These are phyloP conservation scores for Lycophotia porphyrea DNA, from an alignment of 2,888 invertebrate genomes.

Conservation along the genomic window DNA sequence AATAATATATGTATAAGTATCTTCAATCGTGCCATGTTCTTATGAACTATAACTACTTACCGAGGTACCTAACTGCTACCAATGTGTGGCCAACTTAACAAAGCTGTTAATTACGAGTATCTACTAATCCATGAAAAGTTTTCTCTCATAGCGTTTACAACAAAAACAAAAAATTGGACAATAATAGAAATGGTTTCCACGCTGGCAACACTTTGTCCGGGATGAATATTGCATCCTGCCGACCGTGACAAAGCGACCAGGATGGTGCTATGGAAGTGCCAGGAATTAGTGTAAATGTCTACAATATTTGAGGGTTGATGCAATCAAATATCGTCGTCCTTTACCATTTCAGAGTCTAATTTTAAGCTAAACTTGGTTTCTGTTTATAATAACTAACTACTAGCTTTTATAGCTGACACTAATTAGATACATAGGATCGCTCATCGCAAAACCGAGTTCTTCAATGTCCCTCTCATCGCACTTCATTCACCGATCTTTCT, in stretches of 20 bases:
- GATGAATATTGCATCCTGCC: constrained; percentile 72
- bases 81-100: not conserved
- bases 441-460: too few relatives aligned
- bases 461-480: too few relatives aligned
- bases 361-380: not conserved
- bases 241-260: constrained; percentile 60
- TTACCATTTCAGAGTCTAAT: not conserved
- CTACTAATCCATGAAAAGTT: not conserved
- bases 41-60: not conserved
- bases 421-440: too few relatives aligned
- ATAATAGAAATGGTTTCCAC: constrained; percentile 21
- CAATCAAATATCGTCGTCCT: constrained; percentile 16
- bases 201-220: constrained; percentile 60
- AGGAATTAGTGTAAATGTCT: constrained; percentile 42
- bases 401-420: not conserved
- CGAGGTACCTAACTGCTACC: not conserved
- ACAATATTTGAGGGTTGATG: constrained; percentile 32
- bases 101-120: not conserved
- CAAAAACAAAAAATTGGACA: constrained; percentile 21
- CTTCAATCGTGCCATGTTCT: not conserved
- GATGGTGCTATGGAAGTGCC: constrained; percentile 54
- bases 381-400: not conserved
- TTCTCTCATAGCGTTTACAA: not conserved
- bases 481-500: too few relatives aligned
- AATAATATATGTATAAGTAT: too few relatives aligned